phyloP scores from a whole-genome alignment of 1,140 invertebrate genomes.

The Pachyrhynchus sulphureomaculatus region DNA sequence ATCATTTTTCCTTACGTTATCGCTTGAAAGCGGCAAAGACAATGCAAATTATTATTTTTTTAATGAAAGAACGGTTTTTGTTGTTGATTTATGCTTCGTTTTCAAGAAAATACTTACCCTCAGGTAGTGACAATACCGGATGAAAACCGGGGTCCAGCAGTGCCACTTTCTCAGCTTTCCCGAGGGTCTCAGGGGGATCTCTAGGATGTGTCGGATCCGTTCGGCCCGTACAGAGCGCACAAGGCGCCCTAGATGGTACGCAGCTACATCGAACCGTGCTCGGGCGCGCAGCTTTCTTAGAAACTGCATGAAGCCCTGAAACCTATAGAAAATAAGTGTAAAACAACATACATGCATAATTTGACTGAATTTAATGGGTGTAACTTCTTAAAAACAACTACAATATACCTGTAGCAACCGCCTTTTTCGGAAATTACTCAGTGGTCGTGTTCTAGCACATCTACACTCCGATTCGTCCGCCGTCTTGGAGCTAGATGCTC shows the following conservation, averaged over 20 bases:
- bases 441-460: constrained; percentile 60
- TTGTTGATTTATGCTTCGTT: too few relatives aligned
- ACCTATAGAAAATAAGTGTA: constrained; percentile 37
- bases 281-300: constrained; percentile 71
- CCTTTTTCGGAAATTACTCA: constrained; percentile 72
- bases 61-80: too few relatives aligned
- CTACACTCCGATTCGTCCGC: constrained; percentile 38
- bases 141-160: constrained; percentile 83
- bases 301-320: constrained; percentile 70
- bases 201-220: constrained; percentile 65
- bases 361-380: background rate
- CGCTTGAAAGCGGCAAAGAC: too few relatives aligned
- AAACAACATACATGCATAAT: background rate
- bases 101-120: constrained; percentile 59
- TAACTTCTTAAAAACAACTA: background rate
- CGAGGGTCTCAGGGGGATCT: constrained; percentile 62
- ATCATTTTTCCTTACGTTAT: background rate
- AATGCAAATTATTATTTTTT: too few relatives aligned
- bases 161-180: constrained; percentile 70
- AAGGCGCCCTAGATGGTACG: constrained; percentile 69
- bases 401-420: constrained; percentile 63
- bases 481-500: constrained; percentile 40
- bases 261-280: constrained; percentile 58
- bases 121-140: constrained; percentile 80
- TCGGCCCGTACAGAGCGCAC: constrained; percentile 80